Evolutionary conservation across 1,140 invertebrate genomes (phyloP), one percentile per base, ranked within the genome.

Genomic region (Macrobrachium nipponense): DNA sequence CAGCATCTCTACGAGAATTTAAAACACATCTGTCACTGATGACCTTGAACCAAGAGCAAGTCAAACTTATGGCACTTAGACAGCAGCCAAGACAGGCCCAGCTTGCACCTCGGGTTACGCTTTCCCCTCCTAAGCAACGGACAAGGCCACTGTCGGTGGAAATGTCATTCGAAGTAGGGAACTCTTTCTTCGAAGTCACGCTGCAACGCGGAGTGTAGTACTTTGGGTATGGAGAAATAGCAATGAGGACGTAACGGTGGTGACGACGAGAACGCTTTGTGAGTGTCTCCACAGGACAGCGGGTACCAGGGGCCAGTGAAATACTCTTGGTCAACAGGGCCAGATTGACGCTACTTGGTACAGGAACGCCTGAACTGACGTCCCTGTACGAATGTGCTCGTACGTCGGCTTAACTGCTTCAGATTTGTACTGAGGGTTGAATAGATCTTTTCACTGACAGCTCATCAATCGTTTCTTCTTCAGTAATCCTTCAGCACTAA

Each of bases 41-140:
- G 20, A 70, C 36, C 20, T 70, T 70, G n/a, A 70, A 70, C 68
- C 68, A 70, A 23, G 68, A 70, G 17, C 68, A 70, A 23, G 68
- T 23, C 0, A 70, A 43, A 43, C 68, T 70, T 27, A 70, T 70
- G 68, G 68, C 68, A 5, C 68, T 4, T 15, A 70, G 20, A 27
- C 68, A 23, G 36, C 68, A 70, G 10, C 68, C 68, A 36, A 70
- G 68, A 23, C 68, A 70, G 36, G 68, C 68, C 68, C 68, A 70
- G 10, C 23, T 70, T 23, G 23, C 18, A 11, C 68, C 68, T 27
- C 18, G 68, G 20, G 36, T 70, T 43, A 70, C 68, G 20, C 36
- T 70, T 15, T 11, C 23, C 8, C 68, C 68, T 27, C 20, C 36
- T 27, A 43, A 15, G 15, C 68, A 70, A 15, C 51, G 51, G 0